Conservation (phyloP, 2,797 vertebrate genomes). For the Schizopygopsis pylzovi region DNA sequence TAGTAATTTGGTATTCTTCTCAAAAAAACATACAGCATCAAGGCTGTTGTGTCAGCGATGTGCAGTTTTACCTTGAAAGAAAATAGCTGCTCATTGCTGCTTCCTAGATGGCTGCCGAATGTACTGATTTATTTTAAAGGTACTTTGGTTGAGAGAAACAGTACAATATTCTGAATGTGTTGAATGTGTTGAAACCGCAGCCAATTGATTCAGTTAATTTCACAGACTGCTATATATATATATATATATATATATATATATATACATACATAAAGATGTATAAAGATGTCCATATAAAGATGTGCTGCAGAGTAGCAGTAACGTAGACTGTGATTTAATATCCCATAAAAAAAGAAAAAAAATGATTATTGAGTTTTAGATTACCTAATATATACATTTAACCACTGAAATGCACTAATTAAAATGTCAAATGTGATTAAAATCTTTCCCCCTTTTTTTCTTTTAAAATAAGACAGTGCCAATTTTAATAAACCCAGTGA, state of each 20-base stretch:
- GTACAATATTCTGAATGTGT: slow-evolving; percentile 57
- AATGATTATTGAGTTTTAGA: too few species aligned
- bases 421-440: too few species aligned
- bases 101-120: background rate
- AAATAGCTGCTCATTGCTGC: background rate
- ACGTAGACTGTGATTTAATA: background rate
- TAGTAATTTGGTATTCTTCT: background rate
- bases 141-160: slow-evolving; percentile 20
- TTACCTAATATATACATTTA: too few species aligned
- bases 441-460: too few species aligned
- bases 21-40: background rate
- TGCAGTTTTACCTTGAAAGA: background rate
- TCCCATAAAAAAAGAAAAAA: background rate
- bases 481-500: background rate
- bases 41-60: background rate
- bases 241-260: too few species aligned
- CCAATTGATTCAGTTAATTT: slow-evolving; percentile 66
- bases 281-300: background rate
- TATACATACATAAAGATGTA: too few species aligned
- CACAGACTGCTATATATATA: slow-evolving; percentile 49
- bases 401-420: too few species aligned
- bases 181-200: slow-evolving; percentile 60
- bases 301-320: background rate
- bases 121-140: background rate
- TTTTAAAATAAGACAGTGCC: too few species aligned